Evolutionary conservation across 2,113 vertebrate species (phyloP).

Genomic region (Pseudorectes ferrugineus): DNA sequence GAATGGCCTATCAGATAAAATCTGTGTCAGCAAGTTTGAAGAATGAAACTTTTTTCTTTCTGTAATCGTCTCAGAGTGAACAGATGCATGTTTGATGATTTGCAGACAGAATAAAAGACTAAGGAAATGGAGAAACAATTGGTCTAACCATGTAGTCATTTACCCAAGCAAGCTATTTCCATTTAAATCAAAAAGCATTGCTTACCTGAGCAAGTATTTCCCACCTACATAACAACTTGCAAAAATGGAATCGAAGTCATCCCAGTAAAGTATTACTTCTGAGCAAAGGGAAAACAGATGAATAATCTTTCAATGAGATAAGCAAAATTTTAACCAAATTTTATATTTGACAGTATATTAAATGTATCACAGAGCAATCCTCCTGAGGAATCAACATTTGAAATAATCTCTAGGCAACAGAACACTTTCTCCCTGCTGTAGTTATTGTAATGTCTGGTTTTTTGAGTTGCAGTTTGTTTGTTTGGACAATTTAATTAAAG

Average conservation of each 20-base stretch:
- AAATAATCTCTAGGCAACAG: neutral
- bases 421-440: neutral
- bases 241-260: neutral
- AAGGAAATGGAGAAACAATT: conserved; percentile 14
- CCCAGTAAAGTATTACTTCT: neutral
- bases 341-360: neutral
- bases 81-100: neutral
- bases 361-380: neutral
- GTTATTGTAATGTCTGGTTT: neutral
- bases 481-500: neutral
- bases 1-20: neutral
- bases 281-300: neutral
- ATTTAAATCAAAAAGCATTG: conserved; percentile 30
- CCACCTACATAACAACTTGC: neutral
- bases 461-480: neutral
- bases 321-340: neutral
- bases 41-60: neutral
- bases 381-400: neutral
- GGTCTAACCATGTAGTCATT: neutral
- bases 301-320: conserved; percentile 1
- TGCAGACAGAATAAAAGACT: neutral
- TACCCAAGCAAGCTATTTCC: conserved; percentile 25
- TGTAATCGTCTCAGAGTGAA: neutral
- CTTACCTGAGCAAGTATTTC: conserved; percentile 24
- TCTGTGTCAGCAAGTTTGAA: neutral